A percentile compares a stretch with the other conserved stretches of the same genome.
These are phyloP conservation scores for Drosophila watanabei DNA, from an alignment of 1,140 invertebrate genomes.

Conservation along the genomic window DNA sequence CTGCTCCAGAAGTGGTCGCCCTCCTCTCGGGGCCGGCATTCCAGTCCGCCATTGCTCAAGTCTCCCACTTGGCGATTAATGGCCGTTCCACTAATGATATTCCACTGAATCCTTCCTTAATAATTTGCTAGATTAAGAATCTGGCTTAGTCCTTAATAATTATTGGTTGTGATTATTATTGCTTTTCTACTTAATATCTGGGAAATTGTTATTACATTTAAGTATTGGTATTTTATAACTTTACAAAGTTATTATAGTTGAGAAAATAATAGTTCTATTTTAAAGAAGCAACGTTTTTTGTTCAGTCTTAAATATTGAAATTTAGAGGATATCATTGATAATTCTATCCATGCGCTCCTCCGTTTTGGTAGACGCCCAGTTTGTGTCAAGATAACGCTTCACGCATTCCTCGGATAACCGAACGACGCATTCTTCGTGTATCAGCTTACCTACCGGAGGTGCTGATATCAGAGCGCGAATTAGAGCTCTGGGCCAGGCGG, in stretches of 20 bases:
- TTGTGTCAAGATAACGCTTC: slow-evolving; percentile 15
- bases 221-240: too few species aligned
- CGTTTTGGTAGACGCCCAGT: slow-evolving; percentile 1
- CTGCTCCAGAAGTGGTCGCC: slow-evolving; percentile 65
- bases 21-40: slow-evolving; percentile 48
- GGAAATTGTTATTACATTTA: too few species aligned
- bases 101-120: not conserved
- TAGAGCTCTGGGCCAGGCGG: slow-evolving; percentile 24
- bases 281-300: too few species aligned
- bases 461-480: slow-evolving; percentile 37
- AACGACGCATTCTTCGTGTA: slow-evolving; percentile 37
- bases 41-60: slow-evolving; percentile 30
- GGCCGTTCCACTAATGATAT: slow-evolving; percentile 3
- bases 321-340: too few species aligned
- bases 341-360: not conserved
- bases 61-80: slow-evolving; percentile 13
- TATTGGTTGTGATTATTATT: not conserved
- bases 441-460: slow-evolving; percentile 29
- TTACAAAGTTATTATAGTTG: too few species aligned
- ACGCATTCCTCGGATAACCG: slow-evolving; percentile 40
- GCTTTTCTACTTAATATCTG: too few species aligned
- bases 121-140: not conserved
- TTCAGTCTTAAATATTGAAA: not conserved
- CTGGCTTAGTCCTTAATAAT: not conserved
- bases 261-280: too few species aligned